Conservation (phyloP, 2,888 invertebrate genomes). For the Eurytoma californica region DNA sequence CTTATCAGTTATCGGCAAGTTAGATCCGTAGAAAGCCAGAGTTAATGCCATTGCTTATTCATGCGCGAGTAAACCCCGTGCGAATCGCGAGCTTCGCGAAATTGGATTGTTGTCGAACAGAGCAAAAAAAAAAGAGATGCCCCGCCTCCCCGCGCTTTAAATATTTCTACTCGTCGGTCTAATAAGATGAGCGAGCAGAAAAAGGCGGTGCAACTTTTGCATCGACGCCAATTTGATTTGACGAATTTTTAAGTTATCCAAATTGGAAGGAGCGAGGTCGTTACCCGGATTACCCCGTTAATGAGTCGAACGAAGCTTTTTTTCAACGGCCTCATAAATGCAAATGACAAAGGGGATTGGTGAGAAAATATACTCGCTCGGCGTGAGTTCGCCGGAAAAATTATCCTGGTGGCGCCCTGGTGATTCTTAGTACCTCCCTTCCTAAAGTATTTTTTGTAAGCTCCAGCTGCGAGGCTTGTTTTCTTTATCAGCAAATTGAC, state of each 20-base stretch:
- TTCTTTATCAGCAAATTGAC: not conserved
- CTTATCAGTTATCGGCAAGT: too few relatives aligned
- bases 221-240: slow-evolving; percentile 62
- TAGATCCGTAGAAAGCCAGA: too few relatives aligned
- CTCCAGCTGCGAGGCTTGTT: not conserved
- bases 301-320: slow-evolving; percentile 64
- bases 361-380: not conserved
- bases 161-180: not conserved
- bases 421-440: not conserved
- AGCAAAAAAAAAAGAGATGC: not conserved
- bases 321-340: slow-evolving; percentile 58
- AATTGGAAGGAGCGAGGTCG: slow-evolving; percentile 58
- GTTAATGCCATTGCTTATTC: too few relatives aligned
- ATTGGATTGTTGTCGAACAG: not conserved
- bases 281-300: slow-evolving; percentile 60
- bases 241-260: slow-evolving; percentile 61
- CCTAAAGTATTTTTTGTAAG: not conserved
- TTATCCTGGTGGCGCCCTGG: not conserved
- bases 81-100: too few relatives aligned
- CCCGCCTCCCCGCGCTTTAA: not conserved
- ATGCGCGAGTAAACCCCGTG: too few relatives aligned
- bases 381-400: slow-evolving; percentile 1
- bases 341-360: slow-evolving; percentile 57
- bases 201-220: slow-evolving; percentile 58
- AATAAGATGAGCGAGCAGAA: not conserved